Conservation (phyloP, 2,888 invertebrate species). For the Tromatobia lineatoria region DNA sequence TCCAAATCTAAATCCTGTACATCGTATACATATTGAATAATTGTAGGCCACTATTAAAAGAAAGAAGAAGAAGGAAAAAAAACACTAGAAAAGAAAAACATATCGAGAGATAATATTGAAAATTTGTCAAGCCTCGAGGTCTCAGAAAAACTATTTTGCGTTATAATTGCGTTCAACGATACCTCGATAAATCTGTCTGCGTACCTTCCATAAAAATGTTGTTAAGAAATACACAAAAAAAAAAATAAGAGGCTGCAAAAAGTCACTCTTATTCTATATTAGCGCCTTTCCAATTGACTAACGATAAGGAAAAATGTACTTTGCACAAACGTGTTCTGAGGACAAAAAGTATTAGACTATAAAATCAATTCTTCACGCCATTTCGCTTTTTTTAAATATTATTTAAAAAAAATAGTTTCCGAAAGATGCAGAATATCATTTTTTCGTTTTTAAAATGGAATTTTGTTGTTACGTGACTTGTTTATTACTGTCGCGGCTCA, state of each 20-base stretch:
- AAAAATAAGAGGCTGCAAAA: constrained; percentile 14
- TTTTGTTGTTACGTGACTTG: constrained; percentile 44
- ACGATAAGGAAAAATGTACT: constrained; percentile 59
- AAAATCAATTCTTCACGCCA: constrained; percentile 53
- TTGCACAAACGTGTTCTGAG: constrained; percentile 66
- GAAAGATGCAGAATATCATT: neutral
- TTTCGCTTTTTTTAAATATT: constrained; percentile 31
- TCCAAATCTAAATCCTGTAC: constrained; percentile 49
- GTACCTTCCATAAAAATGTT: constrained; percentile 63
- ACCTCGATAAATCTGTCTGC: constrained; percentile 56
- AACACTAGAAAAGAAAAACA: constrained; percentile 53
- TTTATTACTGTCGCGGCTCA: constrained; percentile 52
- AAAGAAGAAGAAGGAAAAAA: constrained; percentile 26
- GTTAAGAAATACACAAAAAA: constrained; percentile 32
- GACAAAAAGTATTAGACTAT: constrained; percentile 56
- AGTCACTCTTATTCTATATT: constrained; percentile 49
- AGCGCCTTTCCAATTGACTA: constrained; percentile 58
- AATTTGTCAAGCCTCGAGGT: constrained; percentile 34
- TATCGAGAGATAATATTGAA: constrained; percentile 59
- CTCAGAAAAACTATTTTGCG: constrained; percentile 30
- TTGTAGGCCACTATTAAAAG: constrained; percentile 43
- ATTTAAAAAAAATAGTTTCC: neutral
- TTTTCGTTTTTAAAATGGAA: constrained; percentile 10
- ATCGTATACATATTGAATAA: constrained; percentile 58
- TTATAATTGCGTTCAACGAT: constrained; percentile 53